Base-by-base conservation (phyloP, 2,113 vertebrate species). In the Tenrec ecaudatus region DNA sequence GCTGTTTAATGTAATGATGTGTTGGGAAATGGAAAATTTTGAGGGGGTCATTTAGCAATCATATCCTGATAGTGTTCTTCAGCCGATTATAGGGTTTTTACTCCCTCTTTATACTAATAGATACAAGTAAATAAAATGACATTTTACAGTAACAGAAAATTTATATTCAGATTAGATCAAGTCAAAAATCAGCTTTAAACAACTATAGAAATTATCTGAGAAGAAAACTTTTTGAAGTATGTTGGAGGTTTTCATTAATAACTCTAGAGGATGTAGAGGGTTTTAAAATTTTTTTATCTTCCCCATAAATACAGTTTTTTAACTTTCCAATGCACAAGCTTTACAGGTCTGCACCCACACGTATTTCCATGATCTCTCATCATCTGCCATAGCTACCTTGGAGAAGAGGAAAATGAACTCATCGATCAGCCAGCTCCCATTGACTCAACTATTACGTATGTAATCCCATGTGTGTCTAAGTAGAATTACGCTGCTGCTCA, bases 1-100 rank as follows among this genome's bases (percentile, higher is more conserved):
- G 88, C 92, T 75, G 15, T 69, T 95, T 92, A 73, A n/a, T 83
- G 86, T 96, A 96, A 96, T 96, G 90, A 96, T 95, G 94, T 88
- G 79, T 90, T 96, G 85, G 88, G 85, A 82, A 96, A 79, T 97
- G 95, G 96, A 96, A 97, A 97, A 96, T 94, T 60, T 60, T 17
- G 53, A 96, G 76, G 95, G 90, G 85, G 64, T 88, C 79, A 90
- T 95, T 97, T 95, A 91, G 85, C 79, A 93, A 92, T 92, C 94
- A 95, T 76, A 62, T 93, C 86, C 85, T 95, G 90, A 95, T 93
- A 96, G 94, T 91, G 73, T 95, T 93, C 95, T 86, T 90, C 79
- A 57, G 93, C 1, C 82, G 90, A 96, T 96, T 93, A 95, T 81
- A 92, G 88, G 87, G 64, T 90, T 78, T 77, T 69, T 10, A 58